Evolutionary conservation across 2,113 vertebrate genomes (phyloP), one percentile per base, ranked within the genome.

Genomic region (Lophius piscatorius): DNA sequence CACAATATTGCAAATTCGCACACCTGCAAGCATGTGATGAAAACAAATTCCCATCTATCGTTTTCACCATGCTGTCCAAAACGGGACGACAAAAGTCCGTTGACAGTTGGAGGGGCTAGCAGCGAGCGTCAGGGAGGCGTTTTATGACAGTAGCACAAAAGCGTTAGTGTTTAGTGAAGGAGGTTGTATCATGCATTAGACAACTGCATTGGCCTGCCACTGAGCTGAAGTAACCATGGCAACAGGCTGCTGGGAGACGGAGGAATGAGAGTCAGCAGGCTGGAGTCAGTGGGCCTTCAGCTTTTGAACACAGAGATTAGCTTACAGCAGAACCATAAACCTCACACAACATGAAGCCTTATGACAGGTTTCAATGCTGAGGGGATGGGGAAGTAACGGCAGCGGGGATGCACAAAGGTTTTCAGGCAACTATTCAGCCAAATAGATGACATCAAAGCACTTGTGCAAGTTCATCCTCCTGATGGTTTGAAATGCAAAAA

Each of bases 201-300:
- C 71, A 77, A 80, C 87, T 63, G 85, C 79, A 85, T 73, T 6
- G 48, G 74, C 63, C 78, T 80, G 74, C 82, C 72, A 54, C 76
- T 74, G 84, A 86, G 78, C 74, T 47, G 64, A 47, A 57, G 87
- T 89, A 82, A 85, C 87, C 87, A 89, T 86, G 84, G 85, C 75
- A 89, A 89, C 87, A 89, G 79, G 85, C 87, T 86, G 83, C 82
- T 49, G 78, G 83, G 70, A 88, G 83, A 86, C 70, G 63, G 74
- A 50, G 51, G 57, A 81, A 72, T 23, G 62, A 78, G 84, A 74
- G 76, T 83, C 82, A 78, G 70, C 77, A 63, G 68, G 72, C 65
- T 80, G 47, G 71, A 87, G 80, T 86, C 72, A 79, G 83, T 80
- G 78, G 85, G 85, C 80, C 82, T 78, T 82, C 72, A 84, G 85